phyloP scores from a whole-genome alignment of 2,888 invertebrate genomes.

The Acrobasis suavella region DNA sequence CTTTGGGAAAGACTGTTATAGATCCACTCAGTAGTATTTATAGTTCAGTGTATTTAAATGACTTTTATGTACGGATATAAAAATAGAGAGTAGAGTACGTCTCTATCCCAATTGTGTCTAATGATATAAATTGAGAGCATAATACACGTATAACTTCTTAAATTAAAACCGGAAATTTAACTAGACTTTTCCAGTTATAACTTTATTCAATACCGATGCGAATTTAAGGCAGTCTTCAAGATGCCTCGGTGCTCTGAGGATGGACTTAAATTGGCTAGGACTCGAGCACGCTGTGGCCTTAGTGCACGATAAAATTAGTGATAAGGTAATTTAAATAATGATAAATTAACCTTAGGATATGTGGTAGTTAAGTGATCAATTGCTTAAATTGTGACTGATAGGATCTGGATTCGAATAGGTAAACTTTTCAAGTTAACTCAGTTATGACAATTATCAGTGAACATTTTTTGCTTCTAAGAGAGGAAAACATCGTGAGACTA shows the following conservation, averaged over 20 bases:
- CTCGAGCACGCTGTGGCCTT: too few relatives aligned
- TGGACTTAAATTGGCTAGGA: not conserved
- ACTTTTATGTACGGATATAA: too few relatives aligned
- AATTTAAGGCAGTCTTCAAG: constrained; percentile 50
- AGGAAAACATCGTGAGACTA: not conserved
- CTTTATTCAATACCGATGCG: constrained; percentile 46
- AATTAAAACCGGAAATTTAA: constrained; percentile 66
- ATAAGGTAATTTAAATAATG: not conserved
- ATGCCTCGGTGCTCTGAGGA: constrained; percentile 29
- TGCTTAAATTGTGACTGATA: not conserved
- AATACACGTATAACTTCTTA: constrained; percentile 29
- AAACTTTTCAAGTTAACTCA: not conserved
- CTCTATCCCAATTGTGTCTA: constrained; percentile 23
- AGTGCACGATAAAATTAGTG: not conserved
- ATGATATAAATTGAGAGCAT: constrained; percentile 40
- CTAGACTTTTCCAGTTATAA: constrained; percentile 66
- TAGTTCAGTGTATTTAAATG: too few relatives aligned
- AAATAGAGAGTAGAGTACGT: too few relatives aligned
- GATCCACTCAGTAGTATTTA: too few relatives aligned
- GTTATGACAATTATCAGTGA: not conserved
- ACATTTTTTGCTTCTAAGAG: not conserved
- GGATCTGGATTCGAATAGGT: not conserved
- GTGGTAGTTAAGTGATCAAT: not conserved
- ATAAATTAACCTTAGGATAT: not conserved
- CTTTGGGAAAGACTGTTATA: too few relatives aligned